A percentile compares a stretch with the other conserved stretches of the same genome.
These are phyloP conservation scores for Drosophila cardini DNA, from an alignment of 1,140 invertebrate genomes.

Conservation along the genomic window DNA sequence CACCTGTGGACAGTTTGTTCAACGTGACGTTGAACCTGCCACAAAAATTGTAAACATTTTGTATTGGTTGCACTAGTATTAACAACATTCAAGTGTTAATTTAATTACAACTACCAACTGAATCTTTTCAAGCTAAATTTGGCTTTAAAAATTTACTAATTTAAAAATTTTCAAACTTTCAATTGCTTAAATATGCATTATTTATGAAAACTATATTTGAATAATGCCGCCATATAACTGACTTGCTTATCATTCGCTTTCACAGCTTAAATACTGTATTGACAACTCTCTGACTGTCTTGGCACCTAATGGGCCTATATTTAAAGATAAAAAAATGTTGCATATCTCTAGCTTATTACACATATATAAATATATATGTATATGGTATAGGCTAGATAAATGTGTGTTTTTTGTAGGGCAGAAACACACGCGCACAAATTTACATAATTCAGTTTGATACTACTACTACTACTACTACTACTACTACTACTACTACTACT, in stretches of 20 bases:
- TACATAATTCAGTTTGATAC: conserved; percentile 73
- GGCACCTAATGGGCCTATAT: conserved; percentile 19
- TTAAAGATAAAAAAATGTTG: conserved; percentile 31
- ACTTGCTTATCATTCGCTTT: conserved; percentile 15
- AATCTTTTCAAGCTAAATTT: neutral
- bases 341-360: conserved; percentile 8
- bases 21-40: conserved; percentile 71
- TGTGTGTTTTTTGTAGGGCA: conserved; percentile 24
- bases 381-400: neutral
- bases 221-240: neutral
- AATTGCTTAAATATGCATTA: neutral
- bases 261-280: conserved; percentile 10
- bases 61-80: conserved; percentile 10
- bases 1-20: conserved; percentile 44
- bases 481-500: too few species aligned
- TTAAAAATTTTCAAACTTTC: neutral
- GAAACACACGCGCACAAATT: conserved; percentile 38
- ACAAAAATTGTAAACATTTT: conserved; percentile 34
- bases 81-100: conserved; percentile 60
- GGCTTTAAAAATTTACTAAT: conserved; percentile 21
- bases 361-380: conserved; percentile 11
- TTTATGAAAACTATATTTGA: neutral
- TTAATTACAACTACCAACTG: conserved; percentile 59
- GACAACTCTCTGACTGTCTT: conserved; percentile 21
- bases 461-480: too few species aligned